Conservation (phyloP, 1,140 invertebrate genomes). For the Chrysomallon squamiferum region DNA sequence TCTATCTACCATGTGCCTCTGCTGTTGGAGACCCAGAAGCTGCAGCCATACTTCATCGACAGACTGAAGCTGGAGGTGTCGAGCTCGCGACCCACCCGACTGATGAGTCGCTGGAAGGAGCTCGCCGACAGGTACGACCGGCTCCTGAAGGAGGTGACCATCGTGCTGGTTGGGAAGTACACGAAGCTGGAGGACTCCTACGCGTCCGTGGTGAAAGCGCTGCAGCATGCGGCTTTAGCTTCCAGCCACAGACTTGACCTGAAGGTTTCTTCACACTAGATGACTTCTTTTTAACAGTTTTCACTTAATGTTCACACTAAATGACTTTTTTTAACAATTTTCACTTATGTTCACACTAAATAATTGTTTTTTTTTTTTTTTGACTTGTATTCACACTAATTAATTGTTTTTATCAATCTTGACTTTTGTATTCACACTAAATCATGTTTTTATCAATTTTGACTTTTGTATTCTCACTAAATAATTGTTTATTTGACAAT, state of each 20-base stretch:
- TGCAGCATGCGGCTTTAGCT: constrained; percentile 89
- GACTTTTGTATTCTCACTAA: too few relatives aligned
- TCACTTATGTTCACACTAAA: too few relatives aligned
- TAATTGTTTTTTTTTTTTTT: too few relatives aligned
- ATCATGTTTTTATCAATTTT: too few relatives aligned
- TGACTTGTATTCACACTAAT: too few relatives aligned
- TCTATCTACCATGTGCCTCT: constrained; percentile 97
- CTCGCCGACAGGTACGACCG: constrained; percentile 74
- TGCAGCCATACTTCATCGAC: constrained; percentile 85
- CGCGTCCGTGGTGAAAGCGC: constrained; percentile 92
- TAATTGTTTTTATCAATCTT: too few relatives aligned
- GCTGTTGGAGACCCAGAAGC: constrained; percentile 88
- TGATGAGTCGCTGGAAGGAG: constrained; percentile 90
- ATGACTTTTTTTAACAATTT: too few relatives aligned
- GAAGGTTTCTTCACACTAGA: constrained; percentile 67
- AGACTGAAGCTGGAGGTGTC: constrained; percentile 76
- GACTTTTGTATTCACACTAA: too few relatives aligned
- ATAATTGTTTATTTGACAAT: too few relatives aligned
- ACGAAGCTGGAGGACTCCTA: constrained; percentile 96
- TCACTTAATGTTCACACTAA: too few relatives aligned
- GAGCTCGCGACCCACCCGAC: constrained; percentile 71
- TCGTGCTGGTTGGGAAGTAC: constrained; percentile 99
- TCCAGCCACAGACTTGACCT: constrained; percentile 85
- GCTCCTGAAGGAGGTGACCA: constrained; percentile 78
- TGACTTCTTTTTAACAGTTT: too few relatives aligned